Evolutionary conservation across 2,888 invertebrate genomes (phyloP).

Genomic region (Sceliomorpha sp.): DNA sequence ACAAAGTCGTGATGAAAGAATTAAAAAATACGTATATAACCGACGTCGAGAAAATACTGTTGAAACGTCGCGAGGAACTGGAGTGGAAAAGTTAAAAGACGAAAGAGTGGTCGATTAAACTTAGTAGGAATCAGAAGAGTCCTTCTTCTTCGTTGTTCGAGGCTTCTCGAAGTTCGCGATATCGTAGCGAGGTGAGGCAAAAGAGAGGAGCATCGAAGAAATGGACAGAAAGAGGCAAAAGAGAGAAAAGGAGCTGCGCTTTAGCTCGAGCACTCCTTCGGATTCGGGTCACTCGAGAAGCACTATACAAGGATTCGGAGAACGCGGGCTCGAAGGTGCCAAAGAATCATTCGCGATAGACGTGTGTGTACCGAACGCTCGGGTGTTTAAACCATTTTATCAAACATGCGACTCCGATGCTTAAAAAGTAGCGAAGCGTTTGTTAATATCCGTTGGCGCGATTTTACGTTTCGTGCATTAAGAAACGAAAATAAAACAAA

Average conservation of each 20-base stretch:
- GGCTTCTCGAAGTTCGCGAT: constrained; percentile 62
- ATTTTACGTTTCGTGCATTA: no score
- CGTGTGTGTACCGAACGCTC: no score
- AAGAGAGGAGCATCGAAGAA: constrained; percentile 46
- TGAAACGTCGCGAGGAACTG: constrained; percentile 37
- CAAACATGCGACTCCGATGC: no score
- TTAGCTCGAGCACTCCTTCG: constrained; percentile 55
- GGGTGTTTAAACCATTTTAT: no score
- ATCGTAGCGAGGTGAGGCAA: constrained; percentile 48
- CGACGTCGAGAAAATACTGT: constrained; percentile 16
- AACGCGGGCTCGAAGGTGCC: constrained; percentile 13
- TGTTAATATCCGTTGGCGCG: no score
- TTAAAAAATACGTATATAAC: constrained; percentile 44
- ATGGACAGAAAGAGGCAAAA: constrained; percentile 39
- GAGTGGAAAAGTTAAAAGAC: constrained; percentile 65
- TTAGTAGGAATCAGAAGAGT: constrained; percentile 60
- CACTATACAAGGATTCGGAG: constrained; percentile 42
- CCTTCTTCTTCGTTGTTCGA: constrained; percentile 56
- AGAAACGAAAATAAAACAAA: no score
- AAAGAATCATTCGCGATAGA: constrained; percentile 7
- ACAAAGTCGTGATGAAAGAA: constrained; percentile 9
- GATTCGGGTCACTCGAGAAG: constrained; percentile 61
- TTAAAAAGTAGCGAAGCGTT: no score
- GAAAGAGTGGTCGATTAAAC: constrained; percentile 64
- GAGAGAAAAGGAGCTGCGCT: constrained; percentile 31